These are phyloP conservation scores for Gallirallus australis DNA, from an alignment of 2,797 vertebrate genomes.

Conservation along the genomic window DNA sequence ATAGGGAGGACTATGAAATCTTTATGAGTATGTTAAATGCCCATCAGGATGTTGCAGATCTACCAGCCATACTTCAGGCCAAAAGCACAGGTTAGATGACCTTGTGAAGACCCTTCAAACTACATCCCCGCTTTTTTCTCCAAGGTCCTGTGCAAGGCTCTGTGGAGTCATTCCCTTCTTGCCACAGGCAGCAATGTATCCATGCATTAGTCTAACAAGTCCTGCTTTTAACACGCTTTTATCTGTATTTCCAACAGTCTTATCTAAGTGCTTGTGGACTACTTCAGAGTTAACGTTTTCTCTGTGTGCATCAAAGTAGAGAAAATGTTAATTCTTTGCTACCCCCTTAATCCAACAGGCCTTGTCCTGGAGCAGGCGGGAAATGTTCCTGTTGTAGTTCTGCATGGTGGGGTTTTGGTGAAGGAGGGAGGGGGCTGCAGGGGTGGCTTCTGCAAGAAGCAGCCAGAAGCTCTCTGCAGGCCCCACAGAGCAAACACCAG, in stretches of 20 bases:
- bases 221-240: background rate
- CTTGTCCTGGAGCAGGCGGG: background rate
- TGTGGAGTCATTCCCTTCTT: background rate
- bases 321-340: background rate
- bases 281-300: background rate
- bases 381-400: background rate
- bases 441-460: no score
- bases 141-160: background rate
- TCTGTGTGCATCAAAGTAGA: background rate
- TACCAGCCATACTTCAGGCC: background rate
- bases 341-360: background rate
- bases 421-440: no score
- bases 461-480: no score
- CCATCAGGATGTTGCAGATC: background rate
- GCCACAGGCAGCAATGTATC: background rate
- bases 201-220: accelerated
- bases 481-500: no score
- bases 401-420: no score
- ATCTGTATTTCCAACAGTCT: background rate
- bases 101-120: background rate
- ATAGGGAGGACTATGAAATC: background rate
- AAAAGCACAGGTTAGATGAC: background rate
- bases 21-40: background rate
- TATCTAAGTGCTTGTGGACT: background rate
- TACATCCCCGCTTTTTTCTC: background rate